phyloP scores from a whole-genome alignment of 2,888 invertebrate species.

The Heliconius ismenius region DNA sequence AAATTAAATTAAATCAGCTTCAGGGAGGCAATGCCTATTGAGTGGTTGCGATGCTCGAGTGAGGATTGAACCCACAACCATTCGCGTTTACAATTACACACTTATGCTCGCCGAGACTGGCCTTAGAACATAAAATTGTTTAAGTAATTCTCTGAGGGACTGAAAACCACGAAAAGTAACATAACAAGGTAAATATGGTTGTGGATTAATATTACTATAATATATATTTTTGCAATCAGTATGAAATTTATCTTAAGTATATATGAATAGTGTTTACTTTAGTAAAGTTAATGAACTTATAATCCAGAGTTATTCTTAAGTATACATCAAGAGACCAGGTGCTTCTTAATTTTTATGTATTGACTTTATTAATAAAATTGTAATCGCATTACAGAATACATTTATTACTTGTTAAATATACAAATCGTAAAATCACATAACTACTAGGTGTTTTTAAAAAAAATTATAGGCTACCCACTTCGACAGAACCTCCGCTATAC shows the following conservation, averaged over 20 bases:
- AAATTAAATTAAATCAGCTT: too few species aligned
- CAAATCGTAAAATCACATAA: background rate
- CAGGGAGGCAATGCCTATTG: too few species aligned
- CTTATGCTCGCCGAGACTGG: too few species aligned
- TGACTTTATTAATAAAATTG: background rate
- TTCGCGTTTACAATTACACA: too few species aligned
- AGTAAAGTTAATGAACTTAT: slow-evolving; percentile 6
- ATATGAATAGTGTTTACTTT: background rate
- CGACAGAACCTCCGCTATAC: background rate
- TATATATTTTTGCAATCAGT: background rate
- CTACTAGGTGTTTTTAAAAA: background rate
- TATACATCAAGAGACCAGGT: background rate
- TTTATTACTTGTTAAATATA: background rate
- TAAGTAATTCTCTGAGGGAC: too few species aligned
- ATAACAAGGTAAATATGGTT: background rate
- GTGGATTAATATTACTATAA: background rate
- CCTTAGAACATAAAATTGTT: too few species aligned
- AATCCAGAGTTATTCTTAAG: background rate
- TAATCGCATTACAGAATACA: background rate
- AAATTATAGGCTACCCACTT: background rate
- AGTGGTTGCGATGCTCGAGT: too few species aligned
- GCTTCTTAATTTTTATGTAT: background rate
- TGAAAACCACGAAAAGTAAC: background rate
- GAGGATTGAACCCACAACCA: too few species aligned
- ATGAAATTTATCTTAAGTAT: background rate